These are phyloP conservation scores for Nymphalis urticae DNA, from an alignment of 2,888 invertebrate species.

Conservation along the genomic window DNA sequence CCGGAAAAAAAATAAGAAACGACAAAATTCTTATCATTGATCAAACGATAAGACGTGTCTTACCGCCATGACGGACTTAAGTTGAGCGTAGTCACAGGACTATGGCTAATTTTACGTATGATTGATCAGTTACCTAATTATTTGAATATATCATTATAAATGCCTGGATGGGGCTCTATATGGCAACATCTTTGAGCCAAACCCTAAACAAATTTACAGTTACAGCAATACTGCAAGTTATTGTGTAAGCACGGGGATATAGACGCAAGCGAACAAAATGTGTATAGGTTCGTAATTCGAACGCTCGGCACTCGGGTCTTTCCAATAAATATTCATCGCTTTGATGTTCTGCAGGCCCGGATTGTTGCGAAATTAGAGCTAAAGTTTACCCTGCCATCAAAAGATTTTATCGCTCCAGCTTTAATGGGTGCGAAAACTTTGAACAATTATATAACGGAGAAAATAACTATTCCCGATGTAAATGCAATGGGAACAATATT, in stretches of 20 bases:
- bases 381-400: conserved; percentile 44
- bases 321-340: conserved; percentile 64
- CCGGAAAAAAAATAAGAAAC: no score
- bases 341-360: conserved; percentile 53
- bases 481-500: neutral
- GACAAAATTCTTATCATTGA: no score
- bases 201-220: no score
- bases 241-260: neutral
- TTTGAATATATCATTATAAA: neutral
- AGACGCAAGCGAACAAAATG: neutral
- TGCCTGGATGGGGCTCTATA: neutral
- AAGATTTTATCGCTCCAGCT: conserved; percentile 40
- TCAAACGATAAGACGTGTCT: no score
- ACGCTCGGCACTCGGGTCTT: conserved; percentile 43
- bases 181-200: neutral
- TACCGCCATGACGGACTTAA: no score
- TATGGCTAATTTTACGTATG: no score
- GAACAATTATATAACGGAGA: conserved; percentile 18
- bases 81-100: no score
- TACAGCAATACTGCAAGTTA: no score
- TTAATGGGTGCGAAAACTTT: conserved; percentile 32
- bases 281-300: conserved; percentile 49
- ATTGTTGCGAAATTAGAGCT: conserved; percentile 53
- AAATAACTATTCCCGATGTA: conserved; percentile 8
- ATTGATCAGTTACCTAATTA: neutral